Base-by-base conservation (phyloP, 2,888 invertebrate species). In the Cantharis rufa region DNA sequence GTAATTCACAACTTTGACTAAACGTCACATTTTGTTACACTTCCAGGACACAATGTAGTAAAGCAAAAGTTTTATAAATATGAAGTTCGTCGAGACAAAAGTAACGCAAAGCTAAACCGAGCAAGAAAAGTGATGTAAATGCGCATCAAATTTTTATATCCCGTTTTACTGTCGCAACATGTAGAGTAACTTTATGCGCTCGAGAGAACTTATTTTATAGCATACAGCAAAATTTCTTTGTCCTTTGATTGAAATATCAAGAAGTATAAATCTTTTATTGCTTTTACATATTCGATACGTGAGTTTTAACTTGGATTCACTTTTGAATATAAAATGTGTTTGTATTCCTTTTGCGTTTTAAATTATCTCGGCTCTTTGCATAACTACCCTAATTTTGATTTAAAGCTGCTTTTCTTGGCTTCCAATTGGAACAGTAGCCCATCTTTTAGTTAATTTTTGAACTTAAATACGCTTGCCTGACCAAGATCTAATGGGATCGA, bases 91-190 rank as follows among this genome's bases (percentile, higher is more conserved):
- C 70, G 77, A 74, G 77, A 48, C 71, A 70, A 71, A 63, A 76
- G 71, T 71, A 71, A 69, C 71, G 74, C 80, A 80, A 64, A 81
- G 82, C 80, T 78, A 81, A 83, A 83, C 82, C 81, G 81, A 81
- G 81, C 82, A 84, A 84, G 85, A 84, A 85, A 87, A 86, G 86
- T 87, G 88, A 88, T 88, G 87, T 86, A 88, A 87, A 88, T 87
- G 87, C 87, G 84, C 86, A 86, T 86, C 84, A 87, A 87, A 88
- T 87, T 88, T 88, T 88, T 88, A 88, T 88, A 84, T 87, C 85
- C 84, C 83, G 86, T 88, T 88, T 86, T 88, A 88, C 86, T 88
- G 87, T 88, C 87, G 87, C 87, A 87, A 87, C 88, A 88, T 88
- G 87, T 87, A 87, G 86, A 87, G 86, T 86, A 85, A 86, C 84